Evolutionary conservation across 2,797 vertebrate genomes (phyloP).

Genomic region (Loris lydekkerianus): DNA sequence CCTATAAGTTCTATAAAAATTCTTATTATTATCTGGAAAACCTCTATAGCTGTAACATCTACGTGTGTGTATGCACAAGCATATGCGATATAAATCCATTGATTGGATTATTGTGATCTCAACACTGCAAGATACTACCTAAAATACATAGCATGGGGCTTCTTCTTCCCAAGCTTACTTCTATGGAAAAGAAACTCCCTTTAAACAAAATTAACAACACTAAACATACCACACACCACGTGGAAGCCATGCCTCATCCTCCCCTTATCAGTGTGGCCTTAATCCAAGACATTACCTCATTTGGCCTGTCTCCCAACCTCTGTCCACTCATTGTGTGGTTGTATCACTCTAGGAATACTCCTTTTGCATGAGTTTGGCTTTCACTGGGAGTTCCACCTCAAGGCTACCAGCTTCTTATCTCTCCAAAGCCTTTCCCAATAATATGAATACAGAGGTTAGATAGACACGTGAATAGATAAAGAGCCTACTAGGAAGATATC

Average conservation of each 20-base stretch:
- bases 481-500: conserved; percentile 40
- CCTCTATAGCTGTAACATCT: not conserved
- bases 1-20: not conserved
- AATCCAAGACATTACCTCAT: conserved; percentile 60
- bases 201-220: conserved; percentile 71
- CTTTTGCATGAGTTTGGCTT: conserved; percentile 41
- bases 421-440: conserved; percentile 34
- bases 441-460: conserved; percentile 40
- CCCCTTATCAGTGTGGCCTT: conserved; percentile 45
- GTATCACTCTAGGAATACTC: conserved; percentile 6
- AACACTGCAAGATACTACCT: conserved; percentile 18
- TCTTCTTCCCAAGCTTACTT: not conserved
- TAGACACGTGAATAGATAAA: conserved; percentile 61
- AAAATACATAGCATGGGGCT: conserved; percentile 4
- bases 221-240: conserved; percentile 59
- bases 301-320: conserved; percentile 52
- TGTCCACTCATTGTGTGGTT: not conserved
- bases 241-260: conserved; percentile 60
- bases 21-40: conserved; percentile 37
- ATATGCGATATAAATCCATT: not conserved
- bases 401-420: conserved; percentile 16
- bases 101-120: not conserved
- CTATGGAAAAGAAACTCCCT: conserved; percentile 18
- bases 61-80: not conserved
- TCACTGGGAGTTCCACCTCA: not conserved